Percentiles rank a stretch among this genome's conserved stretches.
phyloP scores from a whole-genome alignment of 1,140 invertebrate genomes.

The Orussus abietinus region DNA sequence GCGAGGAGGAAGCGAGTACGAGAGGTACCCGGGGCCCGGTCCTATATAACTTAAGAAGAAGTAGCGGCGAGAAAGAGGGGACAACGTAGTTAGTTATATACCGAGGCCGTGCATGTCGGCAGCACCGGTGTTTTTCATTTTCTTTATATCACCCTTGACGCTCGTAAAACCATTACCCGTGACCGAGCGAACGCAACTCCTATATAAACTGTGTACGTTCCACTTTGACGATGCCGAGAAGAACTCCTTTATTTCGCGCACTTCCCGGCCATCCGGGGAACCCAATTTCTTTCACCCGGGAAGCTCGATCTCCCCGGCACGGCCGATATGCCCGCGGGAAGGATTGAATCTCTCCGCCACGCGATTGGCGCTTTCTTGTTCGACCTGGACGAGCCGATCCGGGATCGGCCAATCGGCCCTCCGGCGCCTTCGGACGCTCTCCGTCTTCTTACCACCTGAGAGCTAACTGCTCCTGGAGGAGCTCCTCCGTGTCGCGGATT shows the following conservation, averaged over 20 bases:
- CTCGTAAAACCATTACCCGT: constrained; percentile 80
- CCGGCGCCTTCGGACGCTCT: no score
- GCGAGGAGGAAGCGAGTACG: constrained; percentile 7
- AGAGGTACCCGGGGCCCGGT: constrained; percentile 8
- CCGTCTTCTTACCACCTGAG: no score
- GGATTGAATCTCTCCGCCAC: constrained; percentile 16
- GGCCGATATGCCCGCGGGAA: constrained; percentile 21
- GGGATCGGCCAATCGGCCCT: no score
- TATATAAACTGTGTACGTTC: constrained; percentile 34
- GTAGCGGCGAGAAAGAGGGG: constrained; percentile 22
- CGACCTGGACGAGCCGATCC: no score
- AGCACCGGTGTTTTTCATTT: constrained; percentile 72
- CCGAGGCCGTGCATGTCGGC: constrained; percentile 41
- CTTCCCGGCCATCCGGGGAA: constrained; percentile 23
- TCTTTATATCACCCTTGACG: constrained; percentile 78
- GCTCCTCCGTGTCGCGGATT: no score
- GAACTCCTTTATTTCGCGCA: constrained; percentile 39
- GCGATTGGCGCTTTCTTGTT: constrained; percentile 17
- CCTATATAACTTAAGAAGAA: constrained; percentile 45
- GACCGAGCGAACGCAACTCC: constrained; percentile 61
- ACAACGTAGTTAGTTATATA: constrained; percentile 48
- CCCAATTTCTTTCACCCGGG: constrained; percentile 32
- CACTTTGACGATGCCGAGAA: constrained; percentile 41
- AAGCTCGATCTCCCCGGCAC: constrained; percentile 3
- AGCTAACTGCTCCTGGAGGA: no score